Percentiles rank a stretch among this genome's conserved stretches.
Conservation (phyloP, 2,113 vertebrate genomes). For the Callipepla squamata region DNA sequence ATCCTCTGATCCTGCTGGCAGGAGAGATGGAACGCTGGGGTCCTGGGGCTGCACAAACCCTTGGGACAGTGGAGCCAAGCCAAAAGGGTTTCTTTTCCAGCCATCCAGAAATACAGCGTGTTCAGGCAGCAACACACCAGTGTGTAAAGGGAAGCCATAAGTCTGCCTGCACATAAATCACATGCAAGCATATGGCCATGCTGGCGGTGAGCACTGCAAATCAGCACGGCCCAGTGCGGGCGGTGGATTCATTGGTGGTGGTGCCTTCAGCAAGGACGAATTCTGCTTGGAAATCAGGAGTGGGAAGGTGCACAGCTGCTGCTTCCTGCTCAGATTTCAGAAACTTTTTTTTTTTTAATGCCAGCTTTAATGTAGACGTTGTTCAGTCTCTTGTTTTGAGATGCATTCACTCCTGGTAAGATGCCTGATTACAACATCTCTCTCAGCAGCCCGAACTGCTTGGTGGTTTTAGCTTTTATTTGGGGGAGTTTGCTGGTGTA, state of each 20-base stretch:
- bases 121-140: not conserved
- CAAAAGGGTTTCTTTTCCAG: not conserved
- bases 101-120: fast-evolving
- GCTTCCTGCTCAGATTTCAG: not conserved
- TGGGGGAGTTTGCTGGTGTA: not conserved
- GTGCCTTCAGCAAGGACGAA: not conserved
- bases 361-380: not conserved
- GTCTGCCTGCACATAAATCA: not conserved
- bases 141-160: fast-evolving
- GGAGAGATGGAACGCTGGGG: not conserved
- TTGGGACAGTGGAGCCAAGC: fast-evolving
- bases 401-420: not conserved
- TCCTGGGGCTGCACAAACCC: fast-evolving
- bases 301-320: fast-evolving
- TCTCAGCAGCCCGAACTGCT: not conserved
- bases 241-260: fast-evolving
- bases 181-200: fast-evolving
- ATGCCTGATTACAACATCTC: not conserved
- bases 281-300: not conserved
- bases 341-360: not conserved
- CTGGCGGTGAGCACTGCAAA: fast-evolving
- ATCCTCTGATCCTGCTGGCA: not conserved
- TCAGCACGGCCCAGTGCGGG: fast-evolving
- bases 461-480: not conserved
- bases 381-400: not conserved